Base-by-base conservation (phyloP, 2,113 vertebrate species). In the Muscicapa adusta region DNA sequence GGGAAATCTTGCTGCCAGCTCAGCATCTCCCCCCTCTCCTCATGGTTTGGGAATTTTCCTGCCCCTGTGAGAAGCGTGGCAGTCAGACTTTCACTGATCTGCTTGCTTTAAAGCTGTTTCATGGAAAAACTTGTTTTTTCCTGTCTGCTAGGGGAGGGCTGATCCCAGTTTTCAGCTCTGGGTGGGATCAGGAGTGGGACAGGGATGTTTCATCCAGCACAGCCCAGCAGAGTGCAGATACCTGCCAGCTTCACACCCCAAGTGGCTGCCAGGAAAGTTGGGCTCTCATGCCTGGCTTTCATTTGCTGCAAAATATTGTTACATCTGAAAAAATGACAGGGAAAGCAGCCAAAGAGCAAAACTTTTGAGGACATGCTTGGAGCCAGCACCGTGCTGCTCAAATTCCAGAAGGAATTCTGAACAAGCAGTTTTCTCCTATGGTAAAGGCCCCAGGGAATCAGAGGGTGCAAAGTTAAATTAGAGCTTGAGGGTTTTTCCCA, bases 311-410 rank as follows among this genome's bases (percentile, higher is more conserved):
- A 81, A 89, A 78, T 72, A 31, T 20, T 3, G 3, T 73, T 74
- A 67, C 26, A 60, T 75, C 51, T 60, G 47, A 71, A 80, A 45
- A 90, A 65, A 86, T 1, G 3, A 11, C 38, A 53, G 40, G 81
- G 70, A 57, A 78, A 91, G 6, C 38, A 60, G 83, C 80, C 86
- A 94, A 67, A 26, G 53, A 91, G 53, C 7, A 17, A 93, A 89
- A 48, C 50, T 82, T 78, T 63, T 91, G 73, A 77, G 89, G 83
- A 89, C 87, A 78, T 0, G 0, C 88, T 88, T 62, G 54, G 57
- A 68, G 62, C 50, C 71, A 54, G 68, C 42, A 19, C 42, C 0
- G 1, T 11, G 28, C 65, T 1, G 1, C 72, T 9, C 16, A 81
- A 24, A n/a, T 1, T 5, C 48, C 66, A 13, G 18, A 29, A 60